Conservation (phyloP, 2,113 vertebrate species). For the Mobula hypostoma region DNA sequence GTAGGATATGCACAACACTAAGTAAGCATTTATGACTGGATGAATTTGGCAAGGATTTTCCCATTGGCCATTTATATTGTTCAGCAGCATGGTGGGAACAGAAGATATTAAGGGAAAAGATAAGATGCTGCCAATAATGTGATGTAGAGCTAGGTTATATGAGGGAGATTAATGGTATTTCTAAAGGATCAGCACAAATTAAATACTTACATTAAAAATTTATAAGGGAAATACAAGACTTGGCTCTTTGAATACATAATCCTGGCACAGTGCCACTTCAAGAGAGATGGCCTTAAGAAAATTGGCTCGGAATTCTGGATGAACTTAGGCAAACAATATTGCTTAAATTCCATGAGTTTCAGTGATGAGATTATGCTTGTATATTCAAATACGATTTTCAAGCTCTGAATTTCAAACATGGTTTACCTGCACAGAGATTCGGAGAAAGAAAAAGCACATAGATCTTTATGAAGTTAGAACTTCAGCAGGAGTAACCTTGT, state of each 20-base stretch:
- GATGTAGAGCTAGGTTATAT: background rate
- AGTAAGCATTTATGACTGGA: background rate
- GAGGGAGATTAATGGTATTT: background rate
- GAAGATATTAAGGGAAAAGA: background rate
- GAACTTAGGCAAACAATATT: background rate
- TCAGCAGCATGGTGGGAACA: too few relatives aligned
- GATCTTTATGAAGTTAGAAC: background rate
- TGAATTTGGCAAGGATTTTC: background rate
- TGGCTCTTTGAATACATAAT: background rate
- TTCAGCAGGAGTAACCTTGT: background rate
- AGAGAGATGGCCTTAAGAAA: background rate
- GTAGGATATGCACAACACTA: background rate
- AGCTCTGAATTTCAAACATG: background rate
- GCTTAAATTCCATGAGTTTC: background rate
- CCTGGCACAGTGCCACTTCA: background rate
- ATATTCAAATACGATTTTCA: background rate
- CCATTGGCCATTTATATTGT: background rate
- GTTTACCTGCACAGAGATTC: background rate
- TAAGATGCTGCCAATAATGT: background rate
- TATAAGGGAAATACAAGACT: background rate
- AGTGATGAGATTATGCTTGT: background rate
- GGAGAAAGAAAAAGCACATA: too few relatives aligned
- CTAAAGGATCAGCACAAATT: constrained; percentile 13
- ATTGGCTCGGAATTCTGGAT: background rate
- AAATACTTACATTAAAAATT: background rate